Base-by-base conservation (phyloP, 2,113 vertebrate genomes). In the Onychorhynchus coronatus region DNA sequence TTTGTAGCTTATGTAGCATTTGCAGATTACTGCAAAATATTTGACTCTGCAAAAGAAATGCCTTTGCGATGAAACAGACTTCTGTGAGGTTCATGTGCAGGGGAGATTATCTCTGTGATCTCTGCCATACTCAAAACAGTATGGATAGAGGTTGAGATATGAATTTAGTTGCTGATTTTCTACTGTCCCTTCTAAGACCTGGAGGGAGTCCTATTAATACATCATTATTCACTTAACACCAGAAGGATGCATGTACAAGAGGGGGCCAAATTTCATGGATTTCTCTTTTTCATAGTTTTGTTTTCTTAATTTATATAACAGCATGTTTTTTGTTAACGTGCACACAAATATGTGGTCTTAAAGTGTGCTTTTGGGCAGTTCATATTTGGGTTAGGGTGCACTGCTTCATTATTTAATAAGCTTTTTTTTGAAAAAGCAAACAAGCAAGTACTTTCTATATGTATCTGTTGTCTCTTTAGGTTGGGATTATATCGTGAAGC, bases 401-500 rank as follows among this genome's bases (percentile, higher is more conserved):
- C 18, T 80, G 24, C 22, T 35, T 88, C n/a, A 6, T 75, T 75
- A 81, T 67, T 88, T 74, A 93, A 30, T 65, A 68, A 81, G 8
- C 6, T 75, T 61, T 68, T 3, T 13, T 47, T 0, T 5, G 83
- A 22, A 61, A 14, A 25, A 22, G 2, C 6, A 39, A 20, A 8
- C 4, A 53, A 21, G 25, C 14, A 39, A 73, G 41, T 59, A 42
- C 5, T 3, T 78, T 84, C 13, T 72, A 0, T 72, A 37, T 56
- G 11, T 87, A 4, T 91, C 16, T 91, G 59, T 97, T 96, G 7
- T 90, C 86, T 80, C 67, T 84, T 94, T 96, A 98, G 98, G 96
- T 95, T 98, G 91, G 98, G 99, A 97, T 98, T 99, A 74, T 99
- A 99, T 97, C 99, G 99, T 93, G 99, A 99, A 97, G 99, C 99